Evolutionary conservation across 1,140 invertebrate species (phyloP).

Genomic region (Liolophura sinensis): DNA sequence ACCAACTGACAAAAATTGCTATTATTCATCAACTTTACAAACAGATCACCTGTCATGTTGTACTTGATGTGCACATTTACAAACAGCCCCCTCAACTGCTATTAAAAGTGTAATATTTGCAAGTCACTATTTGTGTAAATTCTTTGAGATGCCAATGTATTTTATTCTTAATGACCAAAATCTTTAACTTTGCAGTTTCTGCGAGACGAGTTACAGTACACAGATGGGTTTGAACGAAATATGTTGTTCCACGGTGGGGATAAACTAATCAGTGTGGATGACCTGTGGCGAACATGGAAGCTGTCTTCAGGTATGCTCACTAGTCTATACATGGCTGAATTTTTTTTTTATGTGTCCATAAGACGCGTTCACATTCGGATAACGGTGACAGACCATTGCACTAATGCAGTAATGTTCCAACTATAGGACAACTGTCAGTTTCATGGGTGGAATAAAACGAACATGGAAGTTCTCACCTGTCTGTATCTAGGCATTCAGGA

Average conservation of each 20-base stretch:
- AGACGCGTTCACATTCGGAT: not conserved
- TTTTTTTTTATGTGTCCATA: conserved; percentile 4
- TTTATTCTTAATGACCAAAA: not conserved
- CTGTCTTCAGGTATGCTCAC: conserved; percentile 66
- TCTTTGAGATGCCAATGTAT: conserved; percentile 1
- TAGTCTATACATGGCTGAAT: too few relatives aligned
- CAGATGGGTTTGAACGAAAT: conserved; percentile 77
- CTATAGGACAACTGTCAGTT: too few relatives aligned
- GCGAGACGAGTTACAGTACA: conserved; percentile 91
- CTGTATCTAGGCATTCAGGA: too few relatives aligned
- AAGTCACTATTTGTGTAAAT: conserved; percentile 10
- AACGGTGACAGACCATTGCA: not conserved
- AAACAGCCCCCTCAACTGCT: too few relatives aligned
- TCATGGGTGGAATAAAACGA: too few relatives aligned
- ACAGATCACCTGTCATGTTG: too few relatives aligned
- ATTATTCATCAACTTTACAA: too few relatives aligned
- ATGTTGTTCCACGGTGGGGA: conserved; percentile 92
- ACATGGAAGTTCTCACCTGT: too few relatives aligned
- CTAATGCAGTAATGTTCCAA: not conserved
- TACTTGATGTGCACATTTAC: too few relatives aligned
- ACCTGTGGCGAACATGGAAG: conserved; percentile 93
- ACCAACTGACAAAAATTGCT: too few relatives aligned
- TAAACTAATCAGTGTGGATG: conserved; percentile 92
- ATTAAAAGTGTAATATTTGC: too few relatives aligned
- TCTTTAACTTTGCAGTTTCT: conserved; percentile 75